These are phyloP conservation scores for Sebastes hopkinsi DNA, from an alignment of 2,797 vertebrate species.

Conservation along the genomic window DNA sequence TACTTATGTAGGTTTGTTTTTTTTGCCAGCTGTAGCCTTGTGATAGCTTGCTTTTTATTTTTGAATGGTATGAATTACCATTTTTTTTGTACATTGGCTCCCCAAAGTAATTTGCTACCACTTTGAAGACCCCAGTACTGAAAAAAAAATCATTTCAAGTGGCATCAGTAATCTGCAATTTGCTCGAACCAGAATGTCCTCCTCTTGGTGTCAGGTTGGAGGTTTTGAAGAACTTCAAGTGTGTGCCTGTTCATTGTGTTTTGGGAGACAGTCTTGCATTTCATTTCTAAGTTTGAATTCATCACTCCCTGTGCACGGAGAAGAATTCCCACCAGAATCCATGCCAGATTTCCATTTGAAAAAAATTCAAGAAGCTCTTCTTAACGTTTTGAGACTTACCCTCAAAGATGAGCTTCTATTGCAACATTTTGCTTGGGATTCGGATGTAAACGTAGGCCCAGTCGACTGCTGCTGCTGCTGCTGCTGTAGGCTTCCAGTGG, in stretches of 20 bases:
- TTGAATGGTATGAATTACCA: not conserved
- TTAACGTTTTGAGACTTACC: constrained; percentile 1
- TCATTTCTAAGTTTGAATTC: not conserved
- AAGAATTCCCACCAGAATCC: constrained; percentile 6
- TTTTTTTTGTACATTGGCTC: not conserved
- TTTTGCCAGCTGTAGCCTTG: not conserved
- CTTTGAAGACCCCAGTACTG: not conserved
- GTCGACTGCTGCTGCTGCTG: constrained; percentile 13
- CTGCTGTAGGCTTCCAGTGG: constrained; percentile 33
- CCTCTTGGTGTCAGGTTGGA: not conserved
- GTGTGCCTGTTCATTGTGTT: not conserved
- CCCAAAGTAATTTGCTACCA: not conserved
- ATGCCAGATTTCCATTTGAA: not conserved
- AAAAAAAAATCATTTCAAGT: not conserved
- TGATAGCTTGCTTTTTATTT: not conserved
- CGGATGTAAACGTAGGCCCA: not conserved
- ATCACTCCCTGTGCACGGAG: not conserved
- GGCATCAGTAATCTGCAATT: constrained; percentile 14
- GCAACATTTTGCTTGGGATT: constrained; percentile 2
- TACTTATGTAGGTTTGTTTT: not conserved
- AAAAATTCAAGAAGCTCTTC: not conserved
- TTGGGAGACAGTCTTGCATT: constrained; percentile 3
- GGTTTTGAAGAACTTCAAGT: not conserved
- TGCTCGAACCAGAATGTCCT: not conserved
- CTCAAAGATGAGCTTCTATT: not conserved